These are phyloP conservation scores for Mustela lutreola DNA, from an alignment of 2,113 vertebrate species.

Conservation along the genomic window DNA sequence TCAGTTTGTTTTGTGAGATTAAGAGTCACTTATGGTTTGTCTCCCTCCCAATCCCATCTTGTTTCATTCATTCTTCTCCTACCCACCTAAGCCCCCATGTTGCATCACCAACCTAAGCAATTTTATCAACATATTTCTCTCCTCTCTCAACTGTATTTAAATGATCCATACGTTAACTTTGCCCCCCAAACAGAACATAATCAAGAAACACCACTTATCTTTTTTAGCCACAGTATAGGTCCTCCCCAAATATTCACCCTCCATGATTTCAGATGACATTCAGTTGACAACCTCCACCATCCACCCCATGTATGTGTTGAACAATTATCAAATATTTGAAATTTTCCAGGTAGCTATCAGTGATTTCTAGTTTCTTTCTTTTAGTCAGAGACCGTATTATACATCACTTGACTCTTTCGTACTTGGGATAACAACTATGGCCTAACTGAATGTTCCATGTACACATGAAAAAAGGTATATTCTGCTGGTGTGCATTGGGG, in stretches of 20 bases:
- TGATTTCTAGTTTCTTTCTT: conserved; percentile 51
- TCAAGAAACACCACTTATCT: neutral
- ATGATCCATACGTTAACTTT: neutral
- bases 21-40: too few species aligned
- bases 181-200: neutral
- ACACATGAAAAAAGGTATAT: neutral
- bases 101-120: neutral
- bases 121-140: neutral
- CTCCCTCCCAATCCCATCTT: too few species aligned
- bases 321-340: neutral
- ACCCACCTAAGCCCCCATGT: too few species aligned
- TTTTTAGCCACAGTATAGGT: neutral
- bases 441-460: neutral
- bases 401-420: conserved; percentile 30
- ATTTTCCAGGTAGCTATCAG: neutral
- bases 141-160: neutral
- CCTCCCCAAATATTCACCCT: neutral
- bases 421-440: neutral
- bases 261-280: conserved; percentile 13
- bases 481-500: neutral
- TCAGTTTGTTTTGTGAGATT: too few species aligned
- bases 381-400: neutral
- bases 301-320: neutral
- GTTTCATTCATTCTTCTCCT: too few species aligned
- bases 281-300: neutral